Percentiles rank a stretch among this genome's conserved stretches.
phyloP scores from a whole-genome alignment of 2,888 invertebrate genomes.

The Xestia sexstrigata region DNA sequence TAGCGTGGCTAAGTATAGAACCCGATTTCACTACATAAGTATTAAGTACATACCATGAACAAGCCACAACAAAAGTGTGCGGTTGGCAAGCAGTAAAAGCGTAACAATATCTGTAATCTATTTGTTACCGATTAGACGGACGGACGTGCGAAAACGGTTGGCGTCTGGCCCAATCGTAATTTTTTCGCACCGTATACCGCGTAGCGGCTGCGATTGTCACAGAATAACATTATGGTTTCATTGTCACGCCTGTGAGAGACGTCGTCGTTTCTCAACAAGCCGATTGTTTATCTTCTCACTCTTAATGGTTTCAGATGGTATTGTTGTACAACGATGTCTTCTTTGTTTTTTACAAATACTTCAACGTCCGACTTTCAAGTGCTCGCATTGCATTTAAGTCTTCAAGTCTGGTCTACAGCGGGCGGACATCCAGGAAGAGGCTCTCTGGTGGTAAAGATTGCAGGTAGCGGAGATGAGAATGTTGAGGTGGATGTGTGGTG shows the following conservation, averaged over 20 bases:
- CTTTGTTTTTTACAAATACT: slow-evolving; percentile 24
- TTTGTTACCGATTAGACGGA: slow-evolving; percentile 73
- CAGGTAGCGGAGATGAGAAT: too few species aligned
- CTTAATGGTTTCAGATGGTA: slow-evolving; percentile 33
- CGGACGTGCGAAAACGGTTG: slow-evolving; percentile 77
- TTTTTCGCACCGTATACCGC: slow-evolving; percentile 70
- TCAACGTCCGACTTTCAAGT: slow-evolving; percentile 17
- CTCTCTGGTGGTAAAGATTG: too few species aligned
- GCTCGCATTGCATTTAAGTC: background rate
- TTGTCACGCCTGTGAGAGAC: slow-evolving; percentile 56
- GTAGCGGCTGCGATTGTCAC: slow-evolving; percentile 65
- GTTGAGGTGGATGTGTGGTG: too few species aligned
- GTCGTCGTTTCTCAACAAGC: slow-evolving; percentile 54
- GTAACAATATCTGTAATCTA: slow-evolving; percentile 74
- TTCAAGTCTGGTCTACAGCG: too few species aligned
- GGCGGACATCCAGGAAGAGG: too few species aligned
- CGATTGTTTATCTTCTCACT: slow-evolving; percentile 53
- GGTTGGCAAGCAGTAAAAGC: slow-evolving; percentile 69
- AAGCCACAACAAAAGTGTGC: slow-evolving; percentile 41
- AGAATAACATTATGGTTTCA: slow-evolving; percentile 68
- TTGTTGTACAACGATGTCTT: slow-evolving; percentile 10
- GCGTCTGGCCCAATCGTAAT: slow-evolving; percentile 76
- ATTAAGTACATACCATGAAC: slow-evolving; percentile 10
- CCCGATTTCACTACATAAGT: slow-evolving; percentile 41
- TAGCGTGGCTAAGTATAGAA: slow-evolving; percentile 1